Conservation (phyloP, 2,888 invertebrate genomes). For the Lycia hirtaria region DNA sequence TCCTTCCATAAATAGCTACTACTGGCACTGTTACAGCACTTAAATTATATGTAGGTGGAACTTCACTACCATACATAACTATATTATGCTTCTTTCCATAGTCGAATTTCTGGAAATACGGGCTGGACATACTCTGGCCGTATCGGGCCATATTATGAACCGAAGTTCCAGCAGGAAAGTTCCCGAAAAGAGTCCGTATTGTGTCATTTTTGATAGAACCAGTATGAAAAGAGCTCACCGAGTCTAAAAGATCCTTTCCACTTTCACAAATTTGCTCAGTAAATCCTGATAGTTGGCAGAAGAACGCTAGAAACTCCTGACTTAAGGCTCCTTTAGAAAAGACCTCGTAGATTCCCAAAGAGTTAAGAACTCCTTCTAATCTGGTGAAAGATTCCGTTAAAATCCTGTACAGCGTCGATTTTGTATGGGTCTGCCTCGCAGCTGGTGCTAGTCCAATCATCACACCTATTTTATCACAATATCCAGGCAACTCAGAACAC, state of each 20-base stretch:
- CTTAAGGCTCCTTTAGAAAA: constrained; percentile 57
- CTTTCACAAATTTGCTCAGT: constrained; percentile 53
- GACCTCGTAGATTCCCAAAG: constrained; percentile 55
- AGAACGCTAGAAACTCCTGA: constrained; percentile 59
- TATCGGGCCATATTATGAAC: constrained; percentile 63
- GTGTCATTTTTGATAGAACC: constrained; percentile 63
- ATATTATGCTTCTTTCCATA: constrained; percentile 61
- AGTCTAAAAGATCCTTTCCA: constrained; percentile 51
- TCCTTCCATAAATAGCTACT: constrained; percentile 62
- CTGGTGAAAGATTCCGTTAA: constrained; percentile 39
- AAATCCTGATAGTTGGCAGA: constrained; percentile 56
- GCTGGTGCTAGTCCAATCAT: constrained; percentile 89
- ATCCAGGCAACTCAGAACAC: constrained; percentile 87
- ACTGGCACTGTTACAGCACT: constrained; percentile 59
- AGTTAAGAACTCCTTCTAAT: constrained; percentile 46
- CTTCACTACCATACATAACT: constrained; percentile 53
- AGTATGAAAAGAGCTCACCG: constrained; percentile 50
- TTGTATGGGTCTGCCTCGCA: constrained; percentile 71
- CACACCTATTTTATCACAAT: constrained; percentile 86
- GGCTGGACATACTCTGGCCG: constrained; percentile 58
- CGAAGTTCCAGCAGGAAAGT: constrained; percentile 68
- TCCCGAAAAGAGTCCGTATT: constrained; percentile 52
- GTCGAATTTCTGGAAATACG: constrained; percentile 64
- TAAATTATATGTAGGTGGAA: constrained; percentile 63
- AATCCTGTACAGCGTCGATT: constrained; percentile 49